phyloP scores from a whole-genome alignment of 2,113 vertebrate genomes.

The Larimichthys crocea region DNA sequence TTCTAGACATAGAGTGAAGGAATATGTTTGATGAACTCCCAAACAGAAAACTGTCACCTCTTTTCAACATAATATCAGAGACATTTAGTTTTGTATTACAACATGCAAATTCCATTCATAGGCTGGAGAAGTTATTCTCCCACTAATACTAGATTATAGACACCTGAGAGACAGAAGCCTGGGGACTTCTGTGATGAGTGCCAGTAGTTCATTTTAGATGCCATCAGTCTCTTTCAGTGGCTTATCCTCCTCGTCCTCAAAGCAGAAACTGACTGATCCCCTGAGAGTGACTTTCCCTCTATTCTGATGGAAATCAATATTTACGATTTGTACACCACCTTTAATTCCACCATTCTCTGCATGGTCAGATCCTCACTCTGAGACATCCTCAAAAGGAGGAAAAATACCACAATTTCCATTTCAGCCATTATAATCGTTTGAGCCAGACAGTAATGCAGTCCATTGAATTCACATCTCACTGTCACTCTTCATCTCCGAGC shows the following conservation, averaged over 20 bases:
- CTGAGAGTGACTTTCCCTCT: constrained; percentile 39
- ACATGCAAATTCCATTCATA: constrained; percentile 7
- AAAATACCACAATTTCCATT: constrained; percentile 50
- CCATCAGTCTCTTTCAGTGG: constrained; percentile 35
- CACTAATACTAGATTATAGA: constrained; percentile 14
- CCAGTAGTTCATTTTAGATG: constrained; percentile 41
- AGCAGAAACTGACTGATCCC: constrained; percentile 54
- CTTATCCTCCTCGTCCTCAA: constrained; percentile 44
- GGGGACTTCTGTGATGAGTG: constrained; percentile 7
- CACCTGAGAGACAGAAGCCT: background rate
- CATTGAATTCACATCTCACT: constrained; percentile 53
- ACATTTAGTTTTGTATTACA: constrained; percentile 28
- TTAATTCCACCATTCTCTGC: constrained; percentile 49
- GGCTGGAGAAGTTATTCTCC: constrained; percentile 1
- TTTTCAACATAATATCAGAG: background rate
- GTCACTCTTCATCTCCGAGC: constrained; percentile 59
- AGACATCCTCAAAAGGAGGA: constrained; percentile 48
- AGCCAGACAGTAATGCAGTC: constrained; percentile 49
- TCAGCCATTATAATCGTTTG: constrained; percentile 55
- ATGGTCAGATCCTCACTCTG: constrained; percentile 37
- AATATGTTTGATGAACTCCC: background rate
- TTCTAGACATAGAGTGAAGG: background rate
- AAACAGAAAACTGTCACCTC: background rate
- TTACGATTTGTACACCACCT: constrained; percentile 41
- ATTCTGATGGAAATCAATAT: constrained; percentile 64